phyloP scores from a whole-genome alignment of 1,140 invertebrate species.

The Brachionus sp. region DNA sequence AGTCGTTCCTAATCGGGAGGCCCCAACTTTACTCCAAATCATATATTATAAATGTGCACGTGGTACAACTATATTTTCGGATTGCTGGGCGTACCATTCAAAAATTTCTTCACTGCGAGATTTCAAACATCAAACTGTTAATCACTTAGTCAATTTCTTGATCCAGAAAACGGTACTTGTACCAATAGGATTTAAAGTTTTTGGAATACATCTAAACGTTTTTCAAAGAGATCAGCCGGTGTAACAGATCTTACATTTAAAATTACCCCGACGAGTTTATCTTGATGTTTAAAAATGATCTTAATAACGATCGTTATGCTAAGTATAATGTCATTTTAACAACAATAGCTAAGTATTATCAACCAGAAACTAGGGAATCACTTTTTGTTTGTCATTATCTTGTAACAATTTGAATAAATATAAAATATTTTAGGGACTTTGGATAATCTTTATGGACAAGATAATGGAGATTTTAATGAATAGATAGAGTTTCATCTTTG shows the following conservation, averaged over 20 bases:
- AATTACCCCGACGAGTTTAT: no score
- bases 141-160: background rate
- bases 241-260: no score
- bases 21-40: background rate
- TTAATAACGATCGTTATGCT: background rate
- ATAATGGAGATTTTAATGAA: background rate
- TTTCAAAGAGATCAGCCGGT: no score
- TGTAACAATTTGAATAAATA: background rate
- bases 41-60: background rate
- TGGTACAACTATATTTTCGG: slow-evolving; percentile 11
- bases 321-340: background rate
- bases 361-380: background rate
- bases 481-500: background rate
- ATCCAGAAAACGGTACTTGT: slow-evolving; percentile 11
- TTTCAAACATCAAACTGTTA: background rate
- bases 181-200: background rate
- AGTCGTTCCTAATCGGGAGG: background rate
- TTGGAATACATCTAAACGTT: no score
- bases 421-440: background rate
- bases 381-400: background rate
- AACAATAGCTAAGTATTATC: background rate
- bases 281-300: background rate
- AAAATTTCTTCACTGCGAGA: background rate
- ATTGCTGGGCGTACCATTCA: background rate
- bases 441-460: background rate